A percentile compares a stretch with the other conserved stretches of the same genome.
Evolutionary conservation across 1,140 invertebrate species (phyloP).

Genomic region (Drosophila lowei): DNA sequence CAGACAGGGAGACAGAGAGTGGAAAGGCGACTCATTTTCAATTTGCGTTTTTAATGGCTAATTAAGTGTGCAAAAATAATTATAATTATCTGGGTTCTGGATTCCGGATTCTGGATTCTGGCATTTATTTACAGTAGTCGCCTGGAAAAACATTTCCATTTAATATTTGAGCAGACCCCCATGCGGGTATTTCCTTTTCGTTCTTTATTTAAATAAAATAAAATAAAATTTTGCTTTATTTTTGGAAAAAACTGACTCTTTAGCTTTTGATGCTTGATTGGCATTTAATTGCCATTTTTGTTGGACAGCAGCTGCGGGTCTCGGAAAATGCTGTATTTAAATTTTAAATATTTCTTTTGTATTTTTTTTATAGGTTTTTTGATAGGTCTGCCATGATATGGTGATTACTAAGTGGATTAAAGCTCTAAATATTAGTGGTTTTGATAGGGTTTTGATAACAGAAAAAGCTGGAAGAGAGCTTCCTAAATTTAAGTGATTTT

Average conservation of each 20-base stretch:
- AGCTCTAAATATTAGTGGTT: too few species aligned
- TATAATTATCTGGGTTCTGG: slow-evolving; percentile 66
- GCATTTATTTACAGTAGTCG: slow-evolving; percentile 59
- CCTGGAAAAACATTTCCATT: slow-evolving; percentile 44
- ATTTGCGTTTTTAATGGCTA: slow-evolving; percentile 79
- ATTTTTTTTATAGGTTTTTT: slow-evolving; percentile 18
- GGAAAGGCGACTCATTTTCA: slow-evolving; percentile 51
- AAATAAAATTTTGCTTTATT: slow-evolving; percentile 19
- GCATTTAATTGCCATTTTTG: slow-evolving; percentile 73
- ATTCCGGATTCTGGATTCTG: not conserved
- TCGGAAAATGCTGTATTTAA: not conserved
- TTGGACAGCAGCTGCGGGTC: slow-evolving; percentile 44
- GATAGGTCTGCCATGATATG: not conserved
- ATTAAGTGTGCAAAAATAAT: slow-evolving; percentile 81
- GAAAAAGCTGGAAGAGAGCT: too few species aligned
- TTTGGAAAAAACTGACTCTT: slow-evolving; percentile 43
- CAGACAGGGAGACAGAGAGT: not conserved
- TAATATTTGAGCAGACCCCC: slow-evolving; percentile 16
- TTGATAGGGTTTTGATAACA: too few species aligned
- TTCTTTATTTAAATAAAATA: slow-evolving; percentile 20
- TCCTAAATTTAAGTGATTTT: too few species aligned
- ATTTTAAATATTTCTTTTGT: slow-evolving; percentile 15
- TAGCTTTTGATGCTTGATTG: slow-evolving; percentile 72
- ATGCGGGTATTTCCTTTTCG: slow-evolving; percentile 2
- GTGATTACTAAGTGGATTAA: slow-evolving; percentile 17